Conservation (phyloP, 2,888 invertebrate genomes). For the Metallyticus violacea region DNA sequence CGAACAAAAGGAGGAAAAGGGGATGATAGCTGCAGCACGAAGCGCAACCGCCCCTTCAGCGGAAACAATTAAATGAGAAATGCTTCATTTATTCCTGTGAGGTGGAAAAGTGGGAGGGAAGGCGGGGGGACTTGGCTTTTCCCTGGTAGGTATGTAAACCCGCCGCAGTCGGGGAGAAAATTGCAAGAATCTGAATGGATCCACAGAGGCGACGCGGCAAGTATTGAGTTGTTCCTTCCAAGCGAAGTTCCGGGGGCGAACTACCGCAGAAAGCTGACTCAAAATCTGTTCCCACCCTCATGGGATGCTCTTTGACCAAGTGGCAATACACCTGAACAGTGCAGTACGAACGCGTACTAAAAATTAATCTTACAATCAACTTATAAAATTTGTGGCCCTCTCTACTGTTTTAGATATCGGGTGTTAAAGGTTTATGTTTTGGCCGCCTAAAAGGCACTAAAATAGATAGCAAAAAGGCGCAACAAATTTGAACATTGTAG, state of each 20-base stretch:
- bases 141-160: background rate
- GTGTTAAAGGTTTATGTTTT: too few relatives aligned
- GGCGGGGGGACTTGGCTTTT: too few relatives aligned
- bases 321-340: background rate
- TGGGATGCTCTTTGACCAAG: background rate
- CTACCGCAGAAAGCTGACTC: background rate
- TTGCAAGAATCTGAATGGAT: background rate
- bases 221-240: background rate
- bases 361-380: too few relatives aligned
- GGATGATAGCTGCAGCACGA: background rate
- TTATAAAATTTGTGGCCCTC: too few relatives aligned
- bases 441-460: too few relatives aligned
- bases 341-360: too few relatives aligned
- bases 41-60: background rate
- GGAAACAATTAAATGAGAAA: slow-evolving; percentile 26
- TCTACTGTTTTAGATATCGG: too few relatives aligned
- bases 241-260: background rate
- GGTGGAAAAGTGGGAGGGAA: too few relatives aligned
- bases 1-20: background rate
- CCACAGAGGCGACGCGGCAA: background rate
- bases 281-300: background rate
- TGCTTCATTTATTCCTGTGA: slow-evolving; percentile 26
- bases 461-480: too few relatives aligned
- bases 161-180: background rate
- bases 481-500: too few relatives aligned